Base-by-base conservation (phyloP, 2,797 vertebrate genomes). In the Potorous gilbertii region DNA sequence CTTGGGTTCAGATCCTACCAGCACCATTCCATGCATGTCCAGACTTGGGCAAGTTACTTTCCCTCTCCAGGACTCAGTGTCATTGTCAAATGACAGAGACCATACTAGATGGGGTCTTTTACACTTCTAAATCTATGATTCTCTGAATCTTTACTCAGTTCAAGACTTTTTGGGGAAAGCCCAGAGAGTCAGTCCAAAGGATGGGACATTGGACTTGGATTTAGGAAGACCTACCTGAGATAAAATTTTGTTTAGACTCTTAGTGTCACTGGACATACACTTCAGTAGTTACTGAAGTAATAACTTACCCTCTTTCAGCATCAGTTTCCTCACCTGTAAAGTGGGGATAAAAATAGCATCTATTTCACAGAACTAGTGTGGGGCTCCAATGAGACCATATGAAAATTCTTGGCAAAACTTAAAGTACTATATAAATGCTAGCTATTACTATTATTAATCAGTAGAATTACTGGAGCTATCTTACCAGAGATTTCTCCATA, bases 361-460 rank as follows among this genome's bases (percentile, higher is more conserved):
- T 46, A 55, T 18, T 55, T 31, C 5, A 0, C 93, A 74, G 13
- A n/a, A 55, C 50, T 46, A 34, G 31, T 62, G 40, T 66, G 24
- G 54, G 66, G 54, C 50, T 94, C 81, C 56, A 90, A 50, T 34
- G 56, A 89, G 10, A 54, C 24, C 31, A 46, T 31, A 34, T 62
- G 34, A 56, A 56, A 74, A 11, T 55, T 90, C 55, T 16, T 90
- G n/a, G 90, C 90, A 55, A 55, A 59, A 2, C 55, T 1, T 57
- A 59, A 62, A 74, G 4, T 24, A 62, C 92, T 29, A 93, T 90
- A 90, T 55, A 90, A 95, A 92, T 50, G 18, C 8, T 93, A 87
- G 12, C 21, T 94, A 87, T 87, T 91, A 62, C 11, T 10, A 24
- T 13, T 93, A 92, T 92, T 93, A 66, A 46, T 13, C 59, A 66